These are phyloP conservation scores for Plagiodera versicolora DNA, from an alignment of 2,888 invertebrate genomes.

Conservation along the genomic window DNA sequence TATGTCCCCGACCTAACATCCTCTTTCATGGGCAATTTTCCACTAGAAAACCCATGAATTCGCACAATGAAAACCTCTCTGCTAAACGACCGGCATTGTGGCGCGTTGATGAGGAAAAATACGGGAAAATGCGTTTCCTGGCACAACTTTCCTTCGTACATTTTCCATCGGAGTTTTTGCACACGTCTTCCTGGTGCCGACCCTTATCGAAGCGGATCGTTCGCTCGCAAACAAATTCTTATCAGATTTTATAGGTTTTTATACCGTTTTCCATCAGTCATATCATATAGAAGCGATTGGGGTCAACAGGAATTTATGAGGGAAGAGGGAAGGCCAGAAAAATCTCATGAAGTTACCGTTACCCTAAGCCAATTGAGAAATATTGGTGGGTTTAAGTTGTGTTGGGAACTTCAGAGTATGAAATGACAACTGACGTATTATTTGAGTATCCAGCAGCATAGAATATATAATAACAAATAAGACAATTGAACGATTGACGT, in stretches of 20 bases:
- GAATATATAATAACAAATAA: too few species aligned
- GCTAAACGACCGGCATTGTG: conserved; percentile 13
- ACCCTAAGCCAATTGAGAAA: background rate
- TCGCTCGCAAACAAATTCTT: conserved; percentile 12
- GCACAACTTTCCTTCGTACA: conserved; percentile 5
- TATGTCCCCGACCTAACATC: background rate
- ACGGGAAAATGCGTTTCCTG: conserved; percentile 6
- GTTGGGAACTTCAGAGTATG: too few species aligned
- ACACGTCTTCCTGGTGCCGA: background rate
- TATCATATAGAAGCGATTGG: background rate
- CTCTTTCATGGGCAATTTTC: conserved; percentile 6
- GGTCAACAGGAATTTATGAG: background rate
- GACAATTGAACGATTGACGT: too few species aligned
- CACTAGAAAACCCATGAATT: conserved; percentile 9
- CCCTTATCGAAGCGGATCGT: background rate
- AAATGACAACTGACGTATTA: too few species aligned
- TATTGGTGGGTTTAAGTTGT: too few species aligned
- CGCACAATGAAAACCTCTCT: conserved; percentile 13
- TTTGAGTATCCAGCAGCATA: too few species aligned
- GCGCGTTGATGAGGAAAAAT: conserved; percentile 13
- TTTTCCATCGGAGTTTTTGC: conserved; percentile 8
- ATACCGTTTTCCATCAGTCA: background rate
- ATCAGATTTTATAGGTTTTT: conserved; percentile 14
- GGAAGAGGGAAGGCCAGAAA: background rate
- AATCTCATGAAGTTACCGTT: background rate